Base-by-base conservation (phyloP, 2,888 invertebrate species). In the Eudemis profundana region DNA sequence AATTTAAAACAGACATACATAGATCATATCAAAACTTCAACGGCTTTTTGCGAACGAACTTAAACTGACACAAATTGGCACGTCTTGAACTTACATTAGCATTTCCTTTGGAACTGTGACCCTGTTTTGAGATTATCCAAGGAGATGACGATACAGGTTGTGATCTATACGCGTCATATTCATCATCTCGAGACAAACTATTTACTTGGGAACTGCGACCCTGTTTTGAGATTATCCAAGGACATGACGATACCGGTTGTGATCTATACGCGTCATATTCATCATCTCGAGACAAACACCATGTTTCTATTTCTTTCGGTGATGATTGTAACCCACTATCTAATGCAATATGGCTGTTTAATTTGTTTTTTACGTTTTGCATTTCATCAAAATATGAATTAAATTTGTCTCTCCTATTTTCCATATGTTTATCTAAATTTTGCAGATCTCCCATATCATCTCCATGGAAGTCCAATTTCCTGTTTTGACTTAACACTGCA, bases 241-340 rank as follows among this genome's bases (percentile, higher is more conserved):
- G 63, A 17, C 14, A 19, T 17, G 77, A 73, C 59, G 74, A 69
- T n/a, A 33, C 15, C 29, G 74, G 70, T 62, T 66, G 69, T 21
- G 50, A 40, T 44, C 44, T 62, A 5, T 61, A 44, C 59, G 23
- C 54, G n/a, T 10, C n/a, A 40, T 67, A 68, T 46, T 69, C 56
- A 29, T 80, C 75, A 36, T 82, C 77, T 67, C 68, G 69, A 4
- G 78, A 72, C 56, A 86, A 72, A 38, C 74, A 78, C 85, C 86
- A 87, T 3, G 83, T 85, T 76, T 89, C 87, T 54, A 84, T 77
- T 76, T 85, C 82, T 49, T 75, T 79, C 21, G 74, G 74, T 12
- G 81, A 76, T 0, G 75, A 77, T 33, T 38, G 38, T 23, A 46
- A 7, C 38, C 56, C 8, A 40, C 36, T 3, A 4, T 57, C 7